Base-by-base conservation (phyloP, 1,140 invertebrate species). In the Condylostylus longicornis region DNA sequence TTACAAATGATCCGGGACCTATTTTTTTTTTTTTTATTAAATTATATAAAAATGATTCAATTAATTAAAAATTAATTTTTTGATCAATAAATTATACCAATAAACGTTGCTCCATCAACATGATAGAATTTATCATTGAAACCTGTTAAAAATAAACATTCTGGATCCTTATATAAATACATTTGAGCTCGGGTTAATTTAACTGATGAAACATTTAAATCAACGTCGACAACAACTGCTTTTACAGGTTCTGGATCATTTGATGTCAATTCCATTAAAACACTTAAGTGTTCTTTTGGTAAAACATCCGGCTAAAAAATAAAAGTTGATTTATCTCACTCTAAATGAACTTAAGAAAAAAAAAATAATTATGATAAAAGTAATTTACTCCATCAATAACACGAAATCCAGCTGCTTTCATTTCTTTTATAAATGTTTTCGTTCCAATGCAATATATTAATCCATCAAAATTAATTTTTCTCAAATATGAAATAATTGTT, bases 171-270 rank as follows among this genome's bases (percentile, higher is more conserved):
- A n/a, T 48, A 43, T 15, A 70, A 38, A 28, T 68, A 68, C 0
- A 62, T 48, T 20, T 64, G 54, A 0, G 67, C 65, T 35, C 58
- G 62, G 41, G 64, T 54, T 40, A 69, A 7, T 38, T 67, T 68
- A 0, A 58, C 40, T 9, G 62, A 41, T 20, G 53, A 65, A 9
- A 67, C 41, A 49, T 63, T 65, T 38, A 63, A 65, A 42, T 69
- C 67, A 29, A 65, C 61, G 50, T 69, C 67, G 35, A 68, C 56
- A 7, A 68, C 48, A 9, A 69, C 66, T 5, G 68, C 69, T 1
- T 67, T 52, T 12, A 70, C 54, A 3, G 63, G 62, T 14, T 61
- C 43, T 9, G 62, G 49, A 13, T 61, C 51, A 12, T n/a, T n/a
- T n/a, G 53, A 47, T 2, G 67, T 46, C 27, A 62, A 54, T 18